These are phyloP conservation scores for Metridium senile DNA, from an alignment of 92 coral and sea anemone genomes.

Conservation along the genomic window DNA sequence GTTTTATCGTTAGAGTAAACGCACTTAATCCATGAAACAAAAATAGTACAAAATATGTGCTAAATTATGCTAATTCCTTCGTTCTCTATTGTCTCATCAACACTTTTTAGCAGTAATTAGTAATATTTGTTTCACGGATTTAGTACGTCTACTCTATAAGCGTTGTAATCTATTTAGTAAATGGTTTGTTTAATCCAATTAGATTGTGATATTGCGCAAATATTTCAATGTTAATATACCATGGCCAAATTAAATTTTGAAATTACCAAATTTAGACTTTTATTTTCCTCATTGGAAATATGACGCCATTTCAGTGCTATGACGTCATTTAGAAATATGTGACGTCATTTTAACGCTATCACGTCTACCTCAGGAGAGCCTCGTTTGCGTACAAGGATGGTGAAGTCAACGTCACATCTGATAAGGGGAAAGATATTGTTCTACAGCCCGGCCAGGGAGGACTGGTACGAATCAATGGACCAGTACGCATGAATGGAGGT, in stretches of 20 bases:
- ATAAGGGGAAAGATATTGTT: conserved; percentile 10
- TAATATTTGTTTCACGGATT: no score
- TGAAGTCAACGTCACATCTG: conserved; percentile 8
- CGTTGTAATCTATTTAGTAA: no score
- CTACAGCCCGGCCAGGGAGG: conserved; percentile 25
- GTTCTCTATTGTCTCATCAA: no score
- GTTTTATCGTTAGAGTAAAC: no score
- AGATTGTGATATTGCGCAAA: background rate
- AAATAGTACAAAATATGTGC: no score
- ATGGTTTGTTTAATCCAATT: background rate
- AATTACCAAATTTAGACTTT: no score
- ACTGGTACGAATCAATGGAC: conserved; percentile 14
- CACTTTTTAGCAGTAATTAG: no score
- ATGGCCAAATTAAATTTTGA: no score
- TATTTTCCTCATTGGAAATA: no score
- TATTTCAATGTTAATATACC: background rate
- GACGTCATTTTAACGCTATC: background rate
- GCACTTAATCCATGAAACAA: no score
- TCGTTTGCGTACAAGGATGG: conserved; percentile 7
- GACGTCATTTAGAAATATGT: background rate
- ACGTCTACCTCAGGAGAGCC: background rate
- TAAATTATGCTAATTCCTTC: no score
- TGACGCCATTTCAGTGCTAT: background rate
- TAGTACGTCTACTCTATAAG: no score
- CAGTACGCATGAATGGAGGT: conserved; percentile 5